Conservation (phyloP, 2,888 invertebrate species). For the Galerucella pusilla region DNA sequence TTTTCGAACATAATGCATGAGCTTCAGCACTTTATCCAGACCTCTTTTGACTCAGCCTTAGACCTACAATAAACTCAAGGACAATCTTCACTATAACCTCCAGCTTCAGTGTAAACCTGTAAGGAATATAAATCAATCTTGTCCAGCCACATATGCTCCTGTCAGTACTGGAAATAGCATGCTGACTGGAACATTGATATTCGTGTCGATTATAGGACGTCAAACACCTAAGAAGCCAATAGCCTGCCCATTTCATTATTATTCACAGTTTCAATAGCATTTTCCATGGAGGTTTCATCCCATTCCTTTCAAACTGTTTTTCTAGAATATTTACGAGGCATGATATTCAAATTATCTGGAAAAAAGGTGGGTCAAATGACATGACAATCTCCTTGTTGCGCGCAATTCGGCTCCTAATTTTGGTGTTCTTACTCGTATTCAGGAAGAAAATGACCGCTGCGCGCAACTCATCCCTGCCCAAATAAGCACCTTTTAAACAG, state of each 20-base stretch:
- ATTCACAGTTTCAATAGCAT: slow-evolving; percentile 2
- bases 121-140: not conserved
- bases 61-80: not conserved
- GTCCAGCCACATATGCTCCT: not conserved
- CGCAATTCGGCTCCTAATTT: too few species aligned
- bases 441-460: too few species aligned
- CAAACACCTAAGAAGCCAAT: slow-evolving; percentile 16
- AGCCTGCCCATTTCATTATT: slow-evolving; percentile 17
- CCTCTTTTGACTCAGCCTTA: not conserved
- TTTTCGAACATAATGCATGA: not conserved
- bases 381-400: too few species aligned
- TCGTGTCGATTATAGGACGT: not conserved
- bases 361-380: not conserved
- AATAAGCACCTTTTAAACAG: too few species aligned
- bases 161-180: not conserved
- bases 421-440: too few species aligned
- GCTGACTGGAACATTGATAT: not conserved
- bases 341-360: slow-evolving; percentile 1
- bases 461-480: too few species aligned
- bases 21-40: not conserved
- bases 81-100: not conserved
- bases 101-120: not conserved
- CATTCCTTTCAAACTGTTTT: not conserved
- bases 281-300: not conserved
- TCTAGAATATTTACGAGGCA: not conserved